Evolutionary conservation across 2,797 vertebrate genomes (phyloP).

Genomic region (Tolypeutes matacus): DNA sequence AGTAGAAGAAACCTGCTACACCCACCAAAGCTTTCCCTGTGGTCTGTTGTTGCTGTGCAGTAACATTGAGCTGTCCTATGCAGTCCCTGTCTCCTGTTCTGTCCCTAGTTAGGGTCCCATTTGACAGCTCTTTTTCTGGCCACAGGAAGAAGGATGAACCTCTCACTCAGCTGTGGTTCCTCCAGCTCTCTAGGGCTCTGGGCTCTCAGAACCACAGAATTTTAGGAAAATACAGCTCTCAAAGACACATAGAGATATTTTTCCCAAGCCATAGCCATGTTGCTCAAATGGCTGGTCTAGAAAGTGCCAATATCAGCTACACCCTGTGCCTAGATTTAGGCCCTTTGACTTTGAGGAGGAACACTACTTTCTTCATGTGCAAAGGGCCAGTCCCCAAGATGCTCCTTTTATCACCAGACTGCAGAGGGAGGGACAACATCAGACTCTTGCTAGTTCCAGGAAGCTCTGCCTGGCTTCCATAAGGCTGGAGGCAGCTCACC

Average conservation of each 20-base stretch:
- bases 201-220: background rate
- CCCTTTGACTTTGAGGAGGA: background rate
- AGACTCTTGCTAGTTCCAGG: background rate
- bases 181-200: background rate
- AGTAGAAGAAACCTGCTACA: background rate
- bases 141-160: background rate
- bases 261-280: background rate
- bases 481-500: background rate
- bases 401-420: background rate
- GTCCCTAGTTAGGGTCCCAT: background rate
- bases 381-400: background rate
- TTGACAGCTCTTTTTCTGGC: background rate
- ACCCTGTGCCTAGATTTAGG: background rate
- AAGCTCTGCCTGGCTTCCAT: background rate
- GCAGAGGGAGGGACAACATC: background rate
- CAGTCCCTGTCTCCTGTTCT: background rate
- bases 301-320: background rate
- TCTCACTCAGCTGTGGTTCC: background rate
- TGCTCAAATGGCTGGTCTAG: background rate
- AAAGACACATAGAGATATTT: background rate
- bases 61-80: background rate
- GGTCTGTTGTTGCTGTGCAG: background rate
- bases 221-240: background rate
- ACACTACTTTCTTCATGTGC: background rate
- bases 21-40: background rate